Conservation (phyloP, 2,113 vertebrate species). For the Heteronetta atricapilla region DNA sequence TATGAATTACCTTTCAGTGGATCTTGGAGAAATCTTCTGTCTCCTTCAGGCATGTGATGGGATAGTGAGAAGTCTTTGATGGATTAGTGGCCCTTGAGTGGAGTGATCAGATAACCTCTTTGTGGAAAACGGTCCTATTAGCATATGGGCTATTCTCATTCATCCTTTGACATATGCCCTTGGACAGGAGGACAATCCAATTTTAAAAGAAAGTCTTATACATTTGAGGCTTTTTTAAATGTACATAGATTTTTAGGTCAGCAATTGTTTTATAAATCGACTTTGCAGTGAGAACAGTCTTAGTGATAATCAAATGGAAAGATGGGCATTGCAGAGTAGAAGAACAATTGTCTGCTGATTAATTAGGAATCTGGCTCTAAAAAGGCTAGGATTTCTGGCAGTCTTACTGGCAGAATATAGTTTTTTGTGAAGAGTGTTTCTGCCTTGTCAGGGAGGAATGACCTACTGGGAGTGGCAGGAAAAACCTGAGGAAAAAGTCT, state of each 20-base stretch:
- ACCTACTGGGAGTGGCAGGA: constrained; percentile 12
- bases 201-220: neutral
- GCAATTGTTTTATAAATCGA: neutral
- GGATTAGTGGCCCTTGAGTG: neutral
- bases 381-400: neutral
- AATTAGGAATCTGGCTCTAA: neutral
- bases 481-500: neutral
- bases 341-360: neutral
- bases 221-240: neutral
- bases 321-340: neutral
- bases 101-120: neutral
- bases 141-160: neutral
- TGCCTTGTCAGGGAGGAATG: neutral
- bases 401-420: neutral
- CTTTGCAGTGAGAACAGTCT: neutral
- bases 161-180: neutral
- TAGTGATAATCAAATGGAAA: neutral
- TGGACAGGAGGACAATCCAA: neutral
- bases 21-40: neutral
- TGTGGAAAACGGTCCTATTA: neutral
- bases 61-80: neutral
- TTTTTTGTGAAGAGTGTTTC: neutral
- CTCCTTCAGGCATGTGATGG: neutral
- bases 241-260: neutral
- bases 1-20: neutral